phyloP scores from a whole-genome alignment of 2,888 invertebrate genomes.

The Apantesis nais region DNA sequence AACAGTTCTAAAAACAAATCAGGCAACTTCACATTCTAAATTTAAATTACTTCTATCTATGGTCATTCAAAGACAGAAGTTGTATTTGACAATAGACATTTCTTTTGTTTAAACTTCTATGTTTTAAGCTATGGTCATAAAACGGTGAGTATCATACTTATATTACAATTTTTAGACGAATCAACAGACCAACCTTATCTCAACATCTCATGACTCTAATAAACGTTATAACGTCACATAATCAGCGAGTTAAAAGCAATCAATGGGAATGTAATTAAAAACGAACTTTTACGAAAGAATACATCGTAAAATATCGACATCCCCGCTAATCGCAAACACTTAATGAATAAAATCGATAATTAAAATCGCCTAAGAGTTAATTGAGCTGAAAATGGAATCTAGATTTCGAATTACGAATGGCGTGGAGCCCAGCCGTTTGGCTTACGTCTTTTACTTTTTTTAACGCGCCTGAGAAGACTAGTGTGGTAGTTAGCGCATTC shows the following conservation, averaged over 20 bases:
- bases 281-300: slow-evolving; percentile 61
- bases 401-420: slow-evolving; percentile 58
- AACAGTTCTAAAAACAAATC: slow-evolving; percentile 13
- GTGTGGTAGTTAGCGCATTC: slow-evolving; percentile 47
- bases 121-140: not conserved
- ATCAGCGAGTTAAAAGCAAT: slow-evolving; percentile 70
- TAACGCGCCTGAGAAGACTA: slow-evolving; percentile 28
- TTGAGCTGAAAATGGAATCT: slow-evolving; percentile 83
- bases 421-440: slow-evolving; percentile 43
- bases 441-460: slow-evolving; percentile 31
- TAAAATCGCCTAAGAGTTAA: slow-evolving; percentile 77
- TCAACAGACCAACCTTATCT: slow-evolving; percentile 44
- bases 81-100: not conserved
- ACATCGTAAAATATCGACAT: slow-evolving; percentile 79
- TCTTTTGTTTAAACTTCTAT: not conserved
- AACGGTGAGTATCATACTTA: slow-evolving; percentile 29
- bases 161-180: slow-evolving; percentile 30
- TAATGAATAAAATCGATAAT: slow-evolving; percentile 82
- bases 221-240: slow-evolving; percentile 65
- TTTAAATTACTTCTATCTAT: not conserved
- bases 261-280: slow-evolving; percentile 74
- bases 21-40: not conserved
- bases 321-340: slow-evolving; percentile 81
- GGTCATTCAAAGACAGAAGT: not conserved
- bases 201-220: slow-evolving; percentile 46